A percentile compares a stretch with the other conserved stretches of the same genome.
phyloP scores from a whole-genome alignment of 92 coral and sea anemone genomes.

The Porites cylindrica region DNA sequence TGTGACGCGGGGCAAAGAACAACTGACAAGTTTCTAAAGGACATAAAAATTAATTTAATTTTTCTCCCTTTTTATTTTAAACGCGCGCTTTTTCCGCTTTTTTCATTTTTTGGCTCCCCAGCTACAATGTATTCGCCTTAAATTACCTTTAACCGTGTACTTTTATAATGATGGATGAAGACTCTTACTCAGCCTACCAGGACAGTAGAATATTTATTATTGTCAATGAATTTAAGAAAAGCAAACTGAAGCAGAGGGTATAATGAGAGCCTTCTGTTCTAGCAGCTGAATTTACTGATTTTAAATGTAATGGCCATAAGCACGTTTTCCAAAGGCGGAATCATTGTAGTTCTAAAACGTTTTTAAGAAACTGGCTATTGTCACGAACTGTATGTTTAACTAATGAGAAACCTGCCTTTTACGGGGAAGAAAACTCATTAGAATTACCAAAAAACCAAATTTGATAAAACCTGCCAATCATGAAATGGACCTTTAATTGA shows the following conservation, averaged over 20 bases:
- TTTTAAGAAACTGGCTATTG: background rate
- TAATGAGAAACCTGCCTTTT: conserved; percentile 24
- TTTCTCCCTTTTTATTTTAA: background rate
- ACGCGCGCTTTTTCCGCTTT: background rate
- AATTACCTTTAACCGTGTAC: background rate
- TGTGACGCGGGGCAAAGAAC: conserved; percentile 24
- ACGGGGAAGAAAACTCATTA: conserved; percentile 4
- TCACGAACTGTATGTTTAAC: background rate
- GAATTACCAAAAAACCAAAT: background rate
- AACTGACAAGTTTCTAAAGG: conserved; percentile 28
- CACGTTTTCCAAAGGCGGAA: background rate
- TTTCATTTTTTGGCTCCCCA: background rate
- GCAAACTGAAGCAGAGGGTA: background rate
- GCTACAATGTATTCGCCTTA: background rate
- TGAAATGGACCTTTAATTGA: background rate
- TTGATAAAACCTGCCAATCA: conserved; percentile 38
- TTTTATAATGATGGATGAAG: background rate
- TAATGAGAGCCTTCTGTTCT: background rate
- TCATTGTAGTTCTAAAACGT: background rate
- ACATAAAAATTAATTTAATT: background rate
- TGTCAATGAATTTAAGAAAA: background rate
- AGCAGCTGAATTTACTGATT: background rate
- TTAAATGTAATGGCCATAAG: background rate
- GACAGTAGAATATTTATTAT: background rate
- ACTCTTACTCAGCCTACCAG: background rate